A percentile compares a stretch with the other conserved stretches of the same genome.
Conservation (phyloP, 2,113 vertebrate species). For the Rattus rattus region DNA sequence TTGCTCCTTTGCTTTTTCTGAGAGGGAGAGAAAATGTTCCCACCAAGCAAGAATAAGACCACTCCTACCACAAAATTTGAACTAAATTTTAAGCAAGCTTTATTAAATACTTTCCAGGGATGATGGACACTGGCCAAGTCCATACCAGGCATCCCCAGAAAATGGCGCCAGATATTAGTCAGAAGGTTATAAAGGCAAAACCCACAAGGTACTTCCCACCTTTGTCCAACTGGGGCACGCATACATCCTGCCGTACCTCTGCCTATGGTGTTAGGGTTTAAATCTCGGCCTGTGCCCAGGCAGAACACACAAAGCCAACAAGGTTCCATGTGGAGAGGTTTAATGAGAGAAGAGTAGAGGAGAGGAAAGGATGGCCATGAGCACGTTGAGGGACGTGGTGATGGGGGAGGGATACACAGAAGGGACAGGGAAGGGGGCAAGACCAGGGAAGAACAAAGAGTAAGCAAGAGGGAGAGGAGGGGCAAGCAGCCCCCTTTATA, state of each 20-base stretch:
- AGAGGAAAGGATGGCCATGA: too few species aligned
- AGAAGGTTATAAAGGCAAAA: not conserved
- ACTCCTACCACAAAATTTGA: not conserved
- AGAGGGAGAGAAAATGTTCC: not conserved
- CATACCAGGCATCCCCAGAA: not conserved
- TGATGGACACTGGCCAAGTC: not conserved
- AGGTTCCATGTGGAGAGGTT: too few species aligned
- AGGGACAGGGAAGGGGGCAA: too few species aligned
- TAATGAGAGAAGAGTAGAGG: too few species aligned
- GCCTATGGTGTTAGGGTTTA: not conserved
- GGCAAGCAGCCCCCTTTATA: too few species aligned
- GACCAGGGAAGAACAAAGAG: too few species aligned
- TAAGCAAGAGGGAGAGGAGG: too few species aligned
- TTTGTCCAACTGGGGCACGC: not conserved
- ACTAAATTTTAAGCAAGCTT: not conserved
- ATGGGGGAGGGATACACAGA: too few species aligned
- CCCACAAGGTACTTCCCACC: not conserved
- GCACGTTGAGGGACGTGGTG: too few species aligned
- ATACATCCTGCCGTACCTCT: not conserved
- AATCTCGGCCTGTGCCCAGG: too few species aligned
- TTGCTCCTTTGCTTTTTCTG: not conserved
- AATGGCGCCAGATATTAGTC: not conserved
- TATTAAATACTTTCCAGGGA: not conserved
- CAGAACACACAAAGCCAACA: too few species aligned
- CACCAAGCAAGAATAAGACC: not conserved